Conservation (phyloP, 1,140 invertebrate species). For the Drosophila biarmipes region DNA sequence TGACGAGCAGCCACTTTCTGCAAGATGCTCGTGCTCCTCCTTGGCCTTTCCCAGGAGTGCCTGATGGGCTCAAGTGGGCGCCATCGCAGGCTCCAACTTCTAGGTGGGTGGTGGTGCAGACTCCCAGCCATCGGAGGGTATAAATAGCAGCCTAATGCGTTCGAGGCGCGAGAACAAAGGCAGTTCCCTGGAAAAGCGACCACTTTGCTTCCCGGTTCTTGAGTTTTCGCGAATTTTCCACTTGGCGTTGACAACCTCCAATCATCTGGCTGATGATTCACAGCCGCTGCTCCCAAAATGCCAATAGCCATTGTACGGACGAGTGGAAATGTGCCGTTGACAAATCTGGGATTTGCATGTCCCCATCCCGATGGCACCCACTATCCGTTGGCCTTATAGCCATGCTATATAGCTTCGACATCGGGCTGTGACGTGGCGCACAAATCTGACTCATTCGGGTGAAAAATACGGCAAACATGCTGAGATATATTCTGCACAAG, state of each 20-base stretch:
- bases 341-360: conserved; percentile 53
- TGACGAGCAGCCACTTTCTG: conserved; percentile 62
- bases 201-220: conserved; percentile 29
- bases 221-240: too few relatives aligned
- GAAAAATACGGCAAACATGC: conserved; percentile 46
- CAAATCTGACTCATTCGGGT: conserved; percentile 38
- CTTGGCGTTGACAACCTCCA: conserved; percentile 64
- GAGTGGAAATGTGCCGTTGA: conserved; percentile 43
- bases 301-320: conserved; percentile 52
- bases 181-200: conserved; percentile 12
- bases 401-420: conserved; percentile 21
- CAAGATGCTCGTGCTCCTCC: conserved; percentile 30
- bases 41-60: background rate
- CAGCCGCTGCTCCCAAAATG: conserved; percentile 31
- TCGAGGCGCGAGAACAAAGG: conserved; percentile 28
- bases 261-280: conserved; percentile 66
- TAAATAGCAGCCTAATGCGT: conserved; percentile 70
- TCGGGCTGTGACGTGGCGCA: conserved; percentile 41
- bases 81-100: conserved; percentile 33
- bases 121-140: conserved; percentile 26
- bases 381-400: conserved; percentile 15
- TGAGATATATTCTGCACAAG: conserved; percentile 24
- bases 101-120: conserved; percentile 55
- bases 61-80: conserved; percentile 66
- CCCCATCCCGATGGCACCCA: conserved; percentile 20